Evolutionary conservation across 2,113 vertebrate species (phyloP).

Genomic region (Syngnathoides biaculeatus): DNA sequence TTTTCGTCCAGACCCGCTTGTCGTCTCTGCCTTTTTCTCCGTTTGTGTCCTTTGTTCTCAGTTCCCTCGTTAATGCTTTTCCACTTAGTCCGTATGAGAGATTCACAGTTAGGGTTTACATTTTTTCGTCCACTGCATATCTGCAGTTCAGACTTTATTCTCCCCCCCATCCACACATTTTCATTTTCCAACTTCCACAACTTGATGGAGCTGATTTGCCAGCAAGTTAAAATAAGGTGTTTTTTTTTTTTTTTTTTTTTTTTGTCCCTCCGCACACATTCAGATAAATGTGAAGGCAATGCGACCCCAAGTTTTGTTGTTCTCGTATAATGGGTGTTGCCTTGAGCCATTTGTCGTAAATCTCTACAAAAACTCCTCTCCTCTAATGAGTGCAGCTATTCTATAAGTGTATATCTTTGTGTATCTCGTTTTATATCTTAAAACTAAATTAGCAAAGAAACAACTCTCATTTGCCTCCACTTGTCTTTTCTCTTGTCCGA

Average conservation of each 20-base stretch:
- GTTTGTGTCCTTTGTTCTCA: constrained; percentile 1
- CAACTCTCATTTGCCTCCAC: constrained; percentile 1
- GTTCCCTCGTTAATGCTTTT: neutral
- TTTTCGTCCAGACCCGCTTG: constrained; percentile 17
- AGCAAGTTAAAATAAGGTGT: constrained; percentile 15
- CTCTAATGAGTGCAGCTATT: constrained; percentile 19
- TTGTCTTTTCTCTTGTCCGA: constrained; percentile 22
- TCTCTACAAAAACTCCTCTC: constrained; percentile 13
- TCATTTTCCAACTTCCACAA: constrained; percentile 8
- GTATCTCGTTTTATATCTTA: constrained; percentile 13
- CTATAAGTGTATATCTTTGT: constrained; percentile 7
- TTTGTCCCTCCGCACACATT: constrained; percentile 1
- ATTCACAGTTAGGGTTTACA: constrained; percentile 18
- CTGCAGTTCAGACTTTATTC: neutral
- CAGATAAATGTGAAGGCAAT: constrained; percentile 17
- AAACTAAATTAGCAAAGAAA: constrained; percentile 10
- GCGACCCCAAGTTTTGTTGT: constrained; percentile 1
- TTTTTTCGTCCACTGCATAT: neutral
- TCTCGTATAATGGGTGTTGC: constrained; percentile 29
- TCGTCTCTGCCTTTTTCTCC: constrained; percentile 21
- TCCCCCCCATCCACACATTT: constrained; percentile 38
- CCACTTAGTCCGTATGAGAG: constrained; percentile 26
- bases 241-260: neutral
- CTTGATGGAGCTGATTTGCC: constrained; percentile 7
- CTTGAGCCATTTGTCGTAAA: constrained; percentile 36